Evolutionary conservation across 2,888 invertebrate species (phyloP).

Genomic region (Seira musarum): DNA sequence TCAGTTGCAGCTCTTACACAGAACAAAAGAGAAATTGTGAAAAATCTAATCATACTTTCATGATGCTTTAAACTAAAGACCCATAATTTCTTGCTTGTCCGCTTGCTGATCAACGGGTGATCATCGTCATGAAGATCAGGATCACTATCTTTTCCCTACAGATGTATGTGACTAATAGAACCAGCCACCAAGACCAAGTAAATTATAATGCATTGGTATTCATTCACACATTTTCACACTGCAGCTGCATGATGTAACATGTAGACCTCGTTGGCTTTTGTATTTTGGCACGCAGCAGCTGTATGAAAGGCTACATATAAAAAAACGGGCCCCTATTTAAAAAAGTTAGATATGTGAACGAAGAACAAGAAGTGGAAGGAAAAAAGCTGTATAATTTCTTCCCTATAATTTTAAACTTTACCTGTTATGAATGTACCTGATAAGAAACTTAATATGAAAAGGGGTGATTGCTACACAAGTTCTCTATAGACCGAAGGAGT

Average conservation of each 20-base stretch:
- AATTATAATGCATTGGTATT: not conserved
- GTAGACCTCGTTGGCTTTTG: conserved; percentile 44
- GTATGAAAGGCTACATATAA: not conserved
- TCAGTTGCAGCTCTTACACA: not conserved
- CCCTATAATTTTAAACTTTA: no score
- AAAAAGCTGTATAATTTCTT: no score
- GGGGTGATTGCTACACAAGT: no score
- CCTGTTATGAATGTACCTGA: no score
- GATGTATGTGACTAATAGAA: not conserved
- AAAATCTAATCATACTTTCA: conserved; percentile 2
- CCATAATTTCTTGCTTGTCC: conserved; percentile 30
- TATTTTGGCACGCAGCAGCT: conserved; percentile 50
- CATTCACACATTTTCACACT: not conserved
- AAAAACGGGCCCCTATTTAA: no score
- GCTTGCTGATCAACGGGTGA: conserved; percentile 57
- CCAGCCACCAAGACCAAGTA: not conserved
- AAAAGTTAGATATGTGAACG: no score
- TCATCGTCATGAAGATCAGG: conserved; percentile 15
- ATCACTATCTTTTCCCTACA: conserved; percentile 9
- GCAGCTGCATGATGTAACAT: conserved; percentile 32
- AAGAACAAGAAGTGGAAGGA: no score
- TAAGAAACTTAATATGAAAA: no score
- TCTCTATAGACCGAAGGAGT: no score
- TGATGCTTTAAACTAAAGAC: not conserved
- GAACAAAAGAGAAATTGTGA: conserved; percentile 2